Conservation (phyloP, 1,140 invertebrate genomes). For the Neoseiulus cucumeris region DNA sequence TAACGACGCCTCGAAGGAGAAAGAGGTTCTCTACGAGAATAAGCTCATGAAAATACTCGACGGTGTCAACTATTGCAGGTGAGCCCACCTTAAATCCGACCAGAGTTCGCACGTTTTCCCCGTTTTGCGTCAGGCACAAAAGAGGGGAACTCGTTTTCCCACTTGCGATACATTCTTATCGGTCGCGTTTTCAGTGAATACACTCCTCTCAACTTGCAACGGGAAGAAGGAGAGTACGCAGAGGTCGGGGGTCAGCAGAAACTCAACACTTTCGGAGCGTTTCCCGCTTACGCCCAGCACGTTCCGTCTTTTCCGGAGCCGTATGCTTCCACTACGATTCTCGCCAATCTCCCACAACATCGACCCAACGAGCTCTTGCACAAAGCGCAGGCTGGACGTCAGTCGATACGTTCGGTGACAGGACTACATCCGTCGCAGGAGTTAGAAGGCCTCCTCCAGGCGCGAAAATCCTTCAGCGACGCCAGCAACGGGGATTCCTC, state of each 20-base stretch:
- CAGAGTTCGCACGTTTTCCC: not conserved
- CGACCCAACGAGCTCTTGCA: not conserved
- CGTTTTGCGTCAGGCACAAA: too few relatives aligned
- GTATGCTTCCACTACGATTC: conserved; percentile 3
- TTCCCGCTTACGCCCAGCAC: not conserved
- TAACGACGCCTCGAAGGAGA: not conserved
- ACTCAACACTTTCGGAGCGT: not conserved
- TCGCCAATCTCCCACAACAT: not conserved
- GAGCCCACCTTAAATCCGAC: not conserved
- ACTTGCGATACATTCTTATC: not conserved
- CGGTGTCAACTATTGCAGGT: conserved; percentile 6
- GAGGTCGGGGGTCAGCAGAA: conserved; percentile 4
- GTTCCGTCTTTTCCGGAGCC: conserved; percentile 5
- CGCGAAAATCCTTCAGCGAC: conserved; percentile 2
- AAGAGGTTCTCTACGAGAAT: not conserved
- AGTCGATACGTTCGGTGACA: not conserved
- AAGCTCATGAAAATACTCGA: conserved; percentile 7
- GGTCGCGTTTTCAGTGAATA: not conserved
- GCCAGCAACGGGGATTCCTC: conserved; percentile 7
- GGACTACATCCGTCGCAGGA: not conserved
- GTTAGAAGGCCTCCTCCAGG: conserved; percentile 1
- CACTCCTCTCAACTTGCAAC: not conserved
- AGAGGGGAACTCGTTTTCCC: not conserved
- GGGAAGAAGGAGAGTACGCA: not conserved
- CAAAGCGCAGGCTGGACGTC: not conserved